These are phyloP conservation scores for Clinocottus analis DNA, from an alignment of 2,113 vertebrate genomes.

Conservation along the genomic window DNA sequence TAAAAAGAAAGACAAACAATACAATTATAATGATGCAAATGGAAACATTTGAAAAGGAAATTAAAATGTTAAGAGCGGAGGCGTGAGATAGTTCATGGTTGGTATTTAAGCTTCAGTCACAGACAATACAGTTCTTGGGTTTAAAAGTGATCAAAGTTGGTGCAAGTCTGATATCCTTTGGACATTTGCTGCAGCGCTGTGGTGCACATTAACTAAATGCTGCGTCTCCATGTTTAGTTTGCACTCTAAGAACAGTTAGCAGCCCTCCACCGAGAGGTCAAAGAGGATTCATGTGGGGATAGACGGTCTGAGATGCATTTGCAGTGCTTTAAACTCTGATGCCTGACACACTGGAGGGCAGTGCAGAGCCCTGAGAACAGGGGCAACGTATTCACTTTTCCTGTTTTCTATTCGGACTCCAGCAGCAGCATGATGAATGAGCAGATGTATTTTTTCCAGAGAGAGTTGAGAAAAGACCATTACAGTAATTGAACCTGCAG, in stretches of 20 bases:
- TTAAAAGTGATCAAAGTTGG: neutral
- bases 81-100: neutral
- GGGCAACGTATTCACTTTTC: neutral
- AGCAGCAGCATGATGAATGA: slow-evolving; percentile 1
- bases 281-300: neutral
- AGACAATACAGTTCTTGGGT: neutral
- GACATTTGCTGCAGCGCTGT: slow-evolving; percentile 1
- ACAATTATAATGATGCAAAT: neutral
- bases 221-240: neutral
- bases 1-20: neutral
- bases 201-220: neutral
- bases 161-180: neutral
- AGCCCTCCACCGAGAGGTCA: neutral
- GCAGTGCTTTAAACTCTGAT: neutral
- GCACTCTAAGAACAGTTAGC: neutral
- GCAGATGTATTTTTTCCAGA: neutral
- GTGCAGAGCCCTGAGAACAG: neutral
- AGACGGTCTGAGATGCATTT: neutral
- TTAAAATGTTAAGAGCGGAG: neutral
- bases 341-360: neutral
- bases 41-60: neutral
- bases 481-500: neutral
- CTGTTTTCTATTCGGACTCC: neutral
- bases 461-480: neutral
- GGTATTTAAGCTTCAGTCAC: slow-evolving; percentile 5